Base-by-base conservation (phyloP, 2,113 vertebrate species). In the Zonotrichia leucophrys region DNA sequence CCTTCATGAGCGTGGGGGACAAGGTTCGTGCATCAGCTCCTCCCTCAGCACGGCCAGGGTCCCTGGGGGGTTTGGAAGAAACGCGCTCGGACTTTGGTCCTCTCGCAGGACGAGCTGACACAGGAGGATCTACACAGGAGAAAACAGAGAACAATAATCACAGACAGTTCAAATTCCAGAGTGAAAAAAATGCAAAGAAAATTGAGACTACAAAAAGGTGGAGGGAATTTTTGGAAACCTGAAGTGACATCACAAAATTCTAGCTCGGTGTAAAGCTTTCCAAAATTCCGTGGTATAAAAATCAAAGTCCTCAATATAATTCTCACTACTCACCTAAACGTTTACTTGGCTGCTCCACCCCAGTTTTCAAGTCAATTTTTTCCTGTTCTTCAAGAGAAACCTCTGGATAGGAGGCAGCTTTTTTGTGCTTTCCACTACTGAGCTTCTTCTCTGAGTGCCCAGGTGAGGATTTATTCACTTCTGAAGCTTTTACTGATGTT, bases 401-500 rank as follows among this genome's bases (percentile, higher is more conserved):
- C 60, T 98, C 98, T 81, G 97, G 98, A 52, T 98, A 98, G 37
- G 97, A 98, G 74, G 96, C 96, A 82, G 75, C 27, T 96, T 98
- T 98, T 94, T 97, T 98, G 87, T 94, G 97, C 85, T 97, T 98
- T 94, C 95, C 97, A 96, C 96, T 96, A 92, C 96, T 97, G 76
- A 98, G 98, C 53, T 98, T 98, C 93, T 98, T 99, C 89, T 98
- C 98, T 79, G 98, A 94, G 44, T 97, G 98, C 67, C 98, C 98
- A 18, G 98, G 97, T 86, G 97, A 86, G 73, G 98, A 98, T 12
- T 98, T 98, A 91, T 95, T 98, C 72, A 98, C 94, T 93, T 99
- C 99, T n/a, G 97, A 97, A 94, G 98, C 96, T 96, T 94, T 98
- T 73, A 94, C 95, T 53, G 78, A 27, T 33, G 94, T 39, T 97